These are phyloP conservation scores for Chrosomus eos DNA, from an alignment of 2,797 vertebrate species.

Conservation along the genomic window DNA sequence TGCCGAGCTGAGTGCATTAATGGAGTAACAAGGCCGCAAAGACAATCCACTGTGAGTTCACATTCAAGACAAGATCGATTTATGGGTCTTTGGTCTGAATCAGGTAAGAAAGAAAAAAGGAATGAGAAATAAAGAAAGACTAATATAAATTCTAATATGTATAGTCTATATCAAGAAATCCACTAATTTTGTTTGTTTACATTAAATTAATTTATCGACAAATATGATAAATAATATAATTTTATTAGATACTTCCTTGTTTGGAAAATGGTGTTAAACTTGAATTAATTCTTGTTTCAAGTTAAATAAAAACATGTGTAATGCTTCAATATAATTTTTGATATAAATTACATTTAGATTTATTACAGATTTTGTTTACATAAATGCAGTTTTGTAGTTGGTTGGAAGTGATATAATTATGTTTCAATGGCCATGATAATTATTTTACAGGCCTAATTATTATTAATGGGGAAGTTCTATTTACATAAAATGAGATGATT, in stretches of 20 bases:
- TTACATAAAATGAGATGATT: not conserved
- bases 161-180: not conserved
- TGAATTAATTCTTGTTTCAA: not conserved
- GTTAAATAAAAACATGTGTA: not conserved
- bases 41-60: not conserved
- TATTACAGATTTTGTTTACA: not conserved
- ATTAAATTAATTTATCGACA: not conserved
- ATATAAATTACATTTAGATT: not conserved
- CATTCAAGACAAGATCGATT: not conserved
- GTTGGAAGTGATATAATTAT: not conserved
- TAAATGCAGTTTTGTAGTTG: not conserved
- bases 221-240: not conserved
- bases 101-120: not conserved
- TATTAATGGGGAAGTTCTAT: not conserved
- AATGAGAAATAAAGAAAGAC: not conserved
- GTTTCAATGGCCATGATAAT: not conserved
- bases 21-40: constrained; percentile 33
- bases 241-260: not conserved
- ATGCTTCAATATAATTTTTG: not conserved
- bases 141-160: not conserved
- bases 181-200: not conserved
- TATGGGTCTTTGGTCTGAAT: not conserved
- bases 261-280: not conserved
- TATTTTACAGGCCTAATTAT: not conserved
- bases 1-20: constrained; percentile 40